phyloP scores from a whole-genome alignment of 1,140 invertebrate species.

The Bursaphelenchus mucronatus region DNA sequence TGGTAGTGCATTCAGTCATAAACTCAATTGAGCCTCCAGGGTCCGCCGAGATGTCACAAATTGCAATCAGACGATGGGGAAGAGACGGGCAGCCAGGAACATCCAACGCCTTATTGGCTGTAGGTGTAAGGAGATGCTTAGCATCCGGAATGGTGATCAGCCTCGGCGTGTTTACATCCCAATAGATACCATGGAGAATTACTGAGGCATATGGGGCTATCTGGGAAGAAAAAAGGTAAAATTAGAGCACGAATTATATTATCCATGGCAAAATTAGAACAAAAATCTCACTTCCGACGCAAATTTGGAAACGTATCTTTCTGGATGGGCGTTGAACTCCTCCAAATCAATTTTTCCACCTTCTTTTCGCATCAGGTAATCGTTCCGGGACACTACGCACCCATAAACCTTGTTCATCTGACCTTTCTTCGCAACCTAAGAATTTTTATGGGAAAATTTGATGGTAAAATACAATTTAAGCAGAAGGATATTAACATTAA shows the following conservation, averaged over 20 bases:
- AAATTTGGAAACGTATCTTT: constrained; percentile 90
- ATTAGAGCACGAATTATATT: not conserved
- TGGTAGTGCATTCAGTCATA: constrained; percentile 99
- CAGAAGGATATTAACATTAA: no score
- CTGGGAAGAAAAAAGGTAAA: constrained; percentile 62
- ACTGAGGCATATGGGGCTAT: constrained; percentile 95
- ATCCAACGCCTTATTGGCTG: constrained; percentile 68
- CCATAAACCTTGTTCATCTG: constrained; percentile 87
- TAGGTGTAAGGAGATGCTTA: constrained; percentile 74
- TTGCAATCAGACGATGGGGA: constrained; percentile 73
- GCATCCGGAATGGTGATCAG: constrained; percentile 94
- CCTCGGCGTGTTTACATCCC: constrained; percentile 91
- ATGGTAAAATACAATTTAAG: no score
- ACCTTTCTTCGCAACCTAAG: constrained; percentile 81
- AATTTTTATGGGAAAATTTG: no score
- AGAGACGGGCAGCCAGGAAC: constrained; percentile 73
- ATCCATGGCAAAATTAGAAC: constrained; percentile 1
- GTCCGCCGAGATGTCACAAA: constrained; percentile 97
- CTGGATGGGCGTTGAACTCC: constrained; percentile 87
- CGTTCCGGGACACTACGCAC: constrained; percentile 81
- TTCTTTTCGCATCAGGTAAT: constrained; percentile 86
- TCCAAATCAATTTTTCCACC: constrained; percentile 74
- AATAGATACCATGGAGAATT: constrained; percentile 96
- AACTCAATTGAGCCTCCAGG: constrained; percentile 98
- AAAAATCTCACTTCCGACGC: constrained; percentile 72